Base-by-base conservation (phyloP, 2,797 vertebrate genomes). In the Myiothlypis chrysogaster region DNA sequence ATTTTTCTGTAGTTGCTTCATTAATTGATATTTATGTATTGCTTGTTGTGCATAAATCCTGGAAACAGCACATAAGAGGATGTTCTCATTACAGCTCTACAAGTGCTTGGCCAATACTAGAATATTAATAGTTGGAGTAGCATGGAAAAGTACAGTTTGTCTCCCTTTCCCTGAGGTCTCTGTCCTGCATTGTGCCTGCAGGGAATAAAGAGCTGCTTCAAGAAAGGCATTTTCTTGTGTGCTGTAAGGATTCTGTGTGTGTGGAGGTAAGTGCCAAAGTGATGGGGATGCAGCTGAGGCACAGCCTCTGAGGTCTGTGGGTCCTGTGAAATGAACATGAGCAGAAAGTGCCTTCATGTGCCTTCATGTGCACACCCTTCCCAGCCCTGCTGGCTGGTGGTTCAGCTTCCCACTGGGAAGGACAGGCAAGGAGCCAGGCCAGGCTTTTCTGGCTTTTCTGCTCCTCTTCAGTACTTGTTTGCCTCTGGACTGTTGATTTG, bases 21-120 rank as follows among this genome's bases (percentile, higher is more conserved):
- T 97, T 97, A 97, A 97, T 96, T 97, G 93, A 93, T 97, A 96
- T 97, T 97, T 97, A 97, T 96, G 94, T 90, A 90, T 95, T 94
- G 89, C 93, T 95, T 93, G 89, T 94, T 94, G 89, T 90, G 94
- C 93, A 94, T 96, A 95, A 97, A 96, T 97, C 93, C 95, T 90
- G 87, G 78, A 94, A 97, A 90, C 68, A 47, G 91, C 30, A 8
- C 64, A 35, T 90, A 44, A 92, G 92, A 94, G 88, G 92, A 93
- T 94, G 93, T 89, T 96, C 93, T 96, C 71, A 34, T 96, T 94
- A 94, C 86, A 92, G 73, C 49, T 93, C 88, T 75, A 91, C 92
- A 95, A 96, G 87, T 65, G 83, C 79, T 73, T 94, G 96, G 87
- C 92, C 92, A 94, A 70, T 79, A 55, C 68, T 77, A 80, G 93